These are phyloP conservation scores for Chouioia cunea DNA, from an alignment of 2,888 invertebrate species.

Conservation along the genomic window DNA sequence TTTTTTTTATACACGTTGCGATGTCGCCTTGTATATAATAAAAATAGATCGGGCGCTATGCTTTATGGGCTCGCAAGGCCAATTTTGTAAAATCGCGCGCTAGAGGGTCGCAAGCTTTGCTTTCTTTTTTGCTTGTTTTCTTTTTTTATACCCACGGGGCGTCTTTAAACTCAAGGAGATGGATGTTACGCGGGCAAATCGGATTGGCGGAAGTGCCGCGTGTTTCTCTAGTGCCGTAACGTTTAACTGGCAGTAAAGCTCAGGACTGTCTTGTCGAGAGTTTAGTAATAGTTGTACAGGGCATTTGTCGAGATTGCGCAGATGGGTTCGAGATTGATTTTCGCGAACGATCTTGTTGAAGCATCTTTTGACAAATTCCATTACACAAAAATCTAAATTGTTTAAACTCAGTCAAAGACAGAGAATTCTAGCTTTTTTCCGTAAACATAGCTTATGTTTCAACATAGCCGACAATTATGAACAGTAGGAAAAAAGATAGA, in stretches of 20 bases:
- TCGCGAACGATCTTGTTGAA: no score
- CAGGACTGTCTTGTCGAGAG: slow-evolving; percentile 2
- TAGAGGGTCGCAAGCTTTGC: slow-evolving; percentile 31
- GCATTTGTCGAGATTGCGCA: no score
- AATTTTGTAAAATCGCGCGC: slow-evolving; percentile 42
- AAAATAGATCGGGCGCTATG: slow-evolving; percentile 48
- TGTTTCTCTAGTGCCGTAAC: slow-evolving; percentile 15
- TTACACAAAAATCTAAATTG: no score
- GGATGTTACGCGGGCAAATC: neutral
- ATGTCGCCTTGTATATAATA: slow-evolving; percentile 39
- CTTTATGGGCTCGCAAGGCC: slow-evolving; percentile 33
- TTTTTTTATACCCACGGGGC: slow-evolving; percentile 31
- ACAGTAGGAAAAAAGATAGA: neutral
- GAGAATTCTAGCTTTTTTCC: no score
- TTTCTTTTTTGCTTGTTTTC: slow-evolving; percentile 18
- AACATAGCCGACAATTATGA: neutral
- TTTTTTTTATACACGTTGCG: neutral
- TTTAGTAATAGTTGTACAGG: slow-evolving; percentile 8
- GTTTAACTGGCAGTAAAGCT: slow-evolving; percentile 37
- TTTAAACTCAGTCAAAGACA: no score
- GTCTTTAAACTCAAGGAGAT: slow-evolving; percentile 29
- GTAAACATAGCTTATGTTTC: no score
- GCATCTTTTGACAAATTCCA: no score
- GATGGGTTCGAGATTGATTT: no score
- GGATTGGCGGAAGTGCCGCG: slow-evolving; percentile 16